Evolutionary conservation across 2,797 vertebrate genomes (phyloP).

Genomic region (Schizopygopsis malacanthus): DNA sequence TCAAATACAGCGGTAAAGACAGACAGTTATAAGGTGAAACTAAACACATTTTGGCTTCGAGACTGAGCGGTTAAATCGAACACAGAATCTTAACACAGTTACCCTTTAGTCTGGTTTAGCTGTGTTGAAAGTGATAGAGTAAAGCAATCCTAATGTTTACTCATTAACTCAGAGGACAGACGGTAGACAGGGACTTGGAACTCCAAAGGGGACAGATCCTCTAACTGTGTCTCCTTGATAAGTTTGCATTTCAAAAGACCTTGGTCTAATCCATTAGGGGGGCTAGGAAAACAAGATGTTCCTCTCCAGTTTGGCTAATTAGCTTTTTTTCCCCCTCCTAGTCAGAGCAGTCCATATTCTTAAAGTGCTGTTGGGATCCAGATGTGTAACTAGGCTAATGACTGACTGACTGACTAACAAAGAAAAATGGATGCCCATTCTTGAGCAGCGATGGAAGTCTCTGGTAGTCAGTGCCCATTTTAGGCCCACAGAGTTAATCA

Average conservation of each 20-base stretch:
- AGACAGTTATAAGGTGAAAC: conserved; percentile 1
- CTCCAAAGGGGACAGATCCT: conserved; percentile 53
- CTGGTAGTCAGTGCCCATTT: conserved; percentile 63
- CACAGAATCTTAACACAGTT: neutral
- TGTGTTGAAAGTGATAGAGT: conserved; percentile 29
- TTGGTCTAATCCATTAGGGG: conserved; percentile 78
- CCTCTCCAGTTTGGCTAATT: conserved; percentile 77
- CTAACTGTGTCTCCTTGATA: conserved; percentile 73
- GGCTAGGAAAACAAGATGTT: conserved; percentile 77
- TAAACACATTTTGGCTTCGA: conserved; percentile 8
- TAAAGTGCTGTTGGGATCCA: conserved; percentile 79
- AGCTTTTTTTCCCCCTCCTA: conserved; percentile 63
- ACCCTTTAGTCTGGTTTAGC: conserved; percentile 16
- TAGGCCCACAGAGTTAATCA: conserved; percentile 53
- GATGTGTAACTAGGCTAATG: conserved; percentile 84
- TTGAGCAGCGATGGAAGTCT: conserved; percentile 74
- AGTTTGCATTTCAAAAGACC: conserved; percentile 82
- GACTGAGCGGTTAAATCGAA: neutral
- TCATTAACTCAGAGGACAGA: conserved; percentile 55
- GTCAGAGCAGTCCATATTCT: conserved; percentile 74
- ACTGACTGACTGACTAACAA: conserved; percentile 81
- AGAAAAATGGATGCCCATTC: conserved; percentile 77
- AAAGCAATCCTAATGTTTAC: conserved; percentile 50
- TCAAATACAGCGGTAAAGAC: conserved; percentile 30
- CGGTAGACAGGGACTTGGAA: conserved; percentile 54